Percentiles rank a stretch among this genome's conserved stretches.
Conservation (phyloP, 2,888 invertebrate species). For the Drosophila stalkeri region DNA sequence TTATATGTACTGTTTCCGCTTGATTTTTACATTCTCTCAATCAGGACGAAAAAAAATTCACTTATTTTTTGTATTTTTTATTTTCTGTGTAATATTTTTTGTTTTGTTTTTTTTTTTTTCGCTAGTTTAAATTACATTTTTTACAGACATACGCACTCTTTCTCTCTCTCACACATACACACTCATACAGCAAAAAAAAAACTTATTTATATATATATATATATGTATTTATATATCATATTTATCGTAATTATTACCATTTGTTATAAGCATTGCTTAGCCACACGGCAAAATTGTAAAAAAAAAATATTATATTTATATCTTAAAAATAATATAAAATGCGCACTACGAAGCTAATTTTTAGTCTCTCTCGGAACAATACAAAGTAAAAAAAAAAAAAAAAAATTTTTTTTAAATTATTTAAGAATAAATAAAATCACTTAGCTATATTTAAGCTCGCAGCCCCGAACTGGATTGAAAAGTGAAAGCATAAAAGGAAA, state of each 20-base stretch:
- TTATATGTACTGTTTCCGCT: slow-evolving; percentile 29
- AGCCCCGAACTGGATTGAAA: slow-evolving; percentile 53
- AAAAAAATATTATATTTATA: slow-evolving; percentile 13
- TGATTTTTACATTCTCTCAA: slow-evolving; percentile 35
- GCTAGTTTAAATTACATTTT: slow-evolving; percentile 80
- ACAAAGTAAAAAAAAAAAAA: slow-evolving; percentile 39
- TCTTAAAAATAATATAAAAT: slow-evolving; percentile 61
- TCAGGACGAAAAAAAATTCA: slow-evolving; percentile 61
- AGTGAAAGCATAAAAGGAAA: slow-evolving; percentile 12
- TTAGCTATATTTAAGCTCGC: slow-evolving; percentile 65
- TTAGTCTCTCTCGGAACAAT: slow-evolving; percentile 75
- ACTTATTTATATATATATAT: slow-evolving; percentile 43
- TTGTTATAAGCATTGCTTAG: slow-evolving; percentile 71
- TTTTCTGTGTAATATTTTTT: background rate
- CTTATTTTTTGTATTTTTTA: slow-evolving; percentile 48
- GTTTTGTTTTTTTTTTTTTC: slow-evolving; percentile 39
- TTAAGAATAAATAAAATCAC: slow-evolving; percentile 71
- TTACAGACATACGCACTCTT: slow-evolving; percentile 50
- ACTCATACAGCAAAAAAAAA: slow-evolving; percentile 54
- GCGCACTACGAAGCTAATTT: slow-evolving; percentile 67
- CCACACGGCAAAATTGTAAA: slow-evolving; percentile 28
- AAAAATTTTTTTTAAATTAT: slow-evolving; percentile 21
- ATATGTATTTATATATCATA: slow-evolving; percentile 47
- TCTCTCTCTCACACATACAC: slow-evolving; percentile 18
- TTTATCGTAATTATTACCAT: slow-evolving; percentile 59